Evolutionary conservation across 2,113 vertebrate genomes (phyloP), one percentile per base, ranked within the genome.

Genomic region (Sinocyclocheilus anophthalmus): DNA sequence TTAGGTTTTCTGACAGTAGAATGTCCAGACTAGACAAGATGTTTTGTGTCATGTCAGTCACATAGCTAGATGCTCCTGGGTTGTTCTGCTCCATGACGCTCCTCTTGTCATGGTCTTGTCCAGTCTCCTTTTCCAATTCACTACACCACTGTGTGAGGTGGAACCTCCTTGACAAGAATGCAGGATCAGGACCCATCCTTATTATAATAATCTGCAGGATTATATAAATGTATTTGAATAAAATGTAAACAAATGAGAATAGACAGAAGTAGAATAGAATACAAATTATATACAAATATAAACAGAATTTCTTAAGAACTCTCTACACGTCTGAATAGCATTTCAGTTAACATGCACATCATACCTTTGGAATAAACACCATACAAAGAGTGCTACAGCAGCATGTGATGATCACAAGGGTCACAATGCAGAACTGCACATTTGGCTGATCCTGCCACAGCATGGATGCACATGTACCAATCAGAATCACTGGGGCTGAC

Each of bases 291-390:
- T 73, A 37, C 30, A 72, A 73, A 53, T 53, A 50, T 50, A 45
- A 10, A 45, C 42, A 45, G 10, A 10, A 50, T 50, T 50, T 50
- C 3, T 50, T 50, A 53, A 53, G 50, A 53, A 53, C 4, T 16
- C 50, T 14, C 12, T 53, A 53, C 53, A 55, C 5, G 1, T 55
- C 9, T 72, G 30, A 72, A 39, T 20, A 75, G 45, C 39, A 76
- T 14, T 42, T 11, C 20, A 76, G 33, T 20, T 72, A 39, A 72
- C 2, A 70, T 70, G 67, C 3, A 81, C 20, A 2, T n/a, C 24
- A 16, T 91, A 98, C 97, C 96, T 97, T 96, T 11, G 97, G 96
- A 89, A 95, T 94, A 18, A 98, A 97, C 91, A 96, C 92, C 75
- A 94, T 90, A 89, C 95, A 94, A 86, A 98, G 95, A 76, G 95